phyloP scores from a whole-genome alignment of 2,113 vertebrate genomes.

The Cariama cristata region DNA sequence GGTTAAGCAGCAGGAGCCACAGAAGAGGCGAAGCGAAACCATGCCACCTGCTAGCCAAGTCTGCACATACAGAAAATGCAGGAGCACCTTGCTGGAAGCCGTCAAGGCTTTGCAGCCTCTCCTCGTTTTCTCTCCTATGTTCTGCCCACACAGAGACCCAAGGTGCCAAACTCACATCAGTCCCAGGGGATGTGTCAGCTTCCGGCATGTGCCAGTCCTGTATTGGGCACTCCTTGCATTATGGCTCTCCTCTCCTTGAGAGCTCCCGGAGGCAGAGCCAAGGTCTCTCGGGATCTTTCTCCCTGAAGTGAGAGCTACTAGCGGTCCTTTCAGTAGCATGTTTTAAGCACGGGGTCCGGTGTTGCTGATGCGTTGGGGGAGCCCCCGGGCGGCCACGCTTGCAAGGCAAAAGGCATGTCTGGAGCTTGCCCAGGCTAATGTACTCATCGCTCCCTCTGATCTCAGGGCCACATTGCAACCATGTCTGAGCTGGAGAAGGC shows the following conservation, averaged over 20 bases:
- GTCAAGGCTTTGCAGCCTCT: background rate
- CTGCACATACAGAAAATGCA: accelerated
- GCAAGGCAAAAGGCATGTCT: background rate
- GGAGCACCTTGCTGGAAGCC: background rate
- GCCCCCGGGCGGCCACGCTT: accelerated
- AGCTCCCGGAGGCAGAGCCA: background rate
- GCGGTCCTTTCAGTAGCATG: background rate
- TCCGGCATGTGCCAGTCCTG: accelerated
- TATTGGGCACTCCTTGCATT: accelerated
- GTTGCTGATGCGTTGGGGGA: accelerated
- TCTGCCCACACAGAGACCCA: background rate
- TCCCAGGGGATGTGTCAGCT: background rate
- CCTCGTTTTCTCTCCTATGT: accelerated
- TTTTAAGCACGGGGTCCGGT: accelerated
- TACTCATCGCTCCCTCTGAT: background rate
- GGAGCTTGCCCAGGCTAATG: background rate
- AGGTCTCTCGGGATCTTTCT: accelerated
- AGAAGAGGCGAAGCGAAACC: background rate
- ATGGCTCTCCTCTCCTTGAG: background rate
- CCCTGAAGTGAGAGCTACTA: background rate
- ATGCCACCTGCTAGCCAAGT: background rate
- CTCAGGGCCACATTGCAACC: background rate
- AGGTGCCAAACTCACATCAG: background rate
- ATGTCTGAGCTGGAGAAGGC: constrained; percentile 88
- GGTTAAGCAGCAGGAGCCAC: background rate